Percentiles rank a stretch among this genome's conserved stretches.
Conservation (phyloP, 2,888 invertebrate genomes). For the Heteromyza rotundicornis region DNA sequence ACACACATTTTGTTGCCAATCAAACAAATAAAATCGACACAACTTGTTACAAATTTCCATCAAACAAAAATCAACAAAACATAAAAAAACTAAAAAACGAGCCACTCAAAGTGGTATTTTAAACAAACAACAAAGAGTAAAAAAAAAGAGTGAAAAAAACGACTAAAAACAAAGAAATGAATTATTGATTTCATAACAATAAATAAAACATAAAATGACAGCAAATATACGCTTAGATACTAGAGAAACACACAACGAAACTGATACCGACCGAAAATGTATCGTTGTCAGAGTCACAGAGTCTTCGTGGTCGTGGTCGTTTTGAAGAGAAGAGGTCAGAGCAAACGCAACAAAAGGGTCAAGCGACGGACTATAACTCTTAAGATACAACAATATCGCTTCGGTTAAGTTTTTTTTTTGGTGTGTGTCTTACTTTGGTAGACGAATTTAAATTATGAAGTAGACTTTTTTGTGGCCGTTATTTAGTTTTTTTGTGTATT, state of each 20-base stretch:
- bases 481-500: too few relatives aligned
- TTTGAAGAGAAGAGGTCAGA: background rate
- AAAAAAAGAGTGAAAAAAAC: too few relatives aligned
- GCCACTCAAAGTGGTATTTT: too few relatives aligned
- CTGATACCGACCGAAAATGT: background rate
- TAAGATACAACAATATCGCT: background rate
- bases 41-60: background rate
- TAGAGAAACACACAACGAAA: background rate
- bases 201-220: background rate
- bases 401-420: background rate
- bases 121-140: too few relatives aligned
- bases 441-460: slow-evolving; percentile 9
- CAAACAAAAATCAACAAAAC: too few relatives aligned
- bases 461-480: slow-evolving; percentile 16
- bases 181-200: background rate
- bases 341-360: slow-evolving; percentile 1
- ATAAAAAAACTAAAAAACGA: too few relatives aligned
- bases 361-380: background rate
- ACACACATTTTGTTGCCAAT: background rate
- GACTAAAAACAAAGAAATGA: too few relatives aligned
- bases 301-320: too few relatives aligned
- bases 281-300: too few relatives aligned
- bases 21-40: background rate
- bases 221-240: background rate
- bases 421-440: background rate